Evolutionary conservation across 2,113 vertebrate species (phyloP), one percentile per base, ranked within the genome.

Genomic region (Actenoides lindsayi): DNA sequence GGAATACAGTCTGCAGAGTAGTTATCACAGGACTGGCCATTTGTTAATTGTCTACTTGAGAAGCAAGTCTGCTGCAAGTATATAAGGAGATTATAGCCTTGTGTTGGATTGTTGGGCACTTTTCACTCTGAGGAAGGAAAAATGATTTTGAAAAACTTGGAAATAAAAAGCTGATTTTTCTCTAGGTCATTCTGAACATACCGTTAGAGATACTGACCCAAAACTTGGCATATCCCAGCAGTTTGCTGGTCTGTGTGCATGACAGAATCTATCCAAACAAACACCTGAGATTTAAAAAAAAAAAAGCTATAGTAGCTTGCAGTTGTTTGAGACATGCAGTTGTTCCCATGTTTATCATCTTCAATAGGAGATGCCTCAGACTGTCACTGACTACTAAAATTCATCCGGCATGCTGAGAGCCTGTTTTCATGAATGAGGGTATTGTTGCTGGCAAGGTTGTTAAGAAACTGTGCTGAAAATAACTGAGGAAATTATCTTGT

Each of bases 401-500:
- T 69, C 2, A 11, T 80, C 24, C 19, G 73, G 83, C 21, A 31
- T 3, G 6, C 46, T 75, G 73, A 73, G 30, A 60, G 11, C 8
- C 4, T 30, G n/a, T 73, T 51, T 77, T 60, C 25, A 12, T 90
- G 79, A 92, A 87, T 68, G n/a, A 74, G 37, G 16, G 8, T 37
- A 65, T 77, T 93, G 83, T 78, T 88, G 37, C 63, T n/a, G 33
- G 18, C 1, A 4, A 92, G 25, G 16, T 8, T 81, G 18, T 83
- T 71, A 78, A 89, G 89, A 70, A 81, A 63, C 15, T 84, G 30
- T 69, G 57, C 74, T 84, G 77, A 75, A 94, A 94, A 93, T 56
- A 91, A 35, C 60, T 17, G 60, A 89, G 65, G 56, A 85, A 90
- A 93, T 83, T 12, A 60, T 87, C 57, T 84, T 83, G 35, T 71